Conservation (phyloP, 2,888 invertebrate species). For the Papilio demoleus region DNA sequence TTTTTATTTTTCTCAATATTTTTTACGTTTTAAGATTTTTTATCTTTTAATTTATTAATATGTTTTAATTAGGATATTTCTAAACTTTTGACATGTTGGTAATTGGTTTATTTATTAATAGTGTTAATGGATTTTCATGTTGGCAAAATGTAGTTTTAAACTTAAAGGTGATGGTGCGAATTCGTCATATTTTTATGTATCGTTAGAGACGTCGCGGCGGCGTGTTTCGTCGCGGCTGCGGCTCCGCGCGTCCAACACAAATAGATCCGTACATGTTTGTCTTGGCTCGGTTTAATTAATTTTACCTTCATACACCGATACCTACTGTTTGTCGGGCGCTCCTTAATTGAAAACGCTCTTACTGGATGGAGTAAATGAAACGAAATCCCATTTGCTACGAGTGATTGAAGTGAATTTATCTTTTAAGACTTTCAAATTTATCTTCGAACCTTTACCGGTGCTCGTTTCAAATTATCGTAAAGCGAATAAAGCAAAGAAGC, state of each 20-base stretch:
- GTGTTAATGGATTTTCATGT: neutral
- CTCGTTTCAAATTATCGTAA: constrained; percentile 63
- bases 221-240: constrained; percentile 49
- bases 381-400: constrained; percentile 81
- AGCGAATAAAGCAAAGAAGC: constrained; percentile 59
- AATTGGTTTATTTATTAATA: too few species aligned
- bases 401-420: constrained; percentile 82
- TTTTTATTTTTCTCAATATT: too few species aligned
- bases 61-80: too few species aligned
- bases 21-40: too few species aligned
- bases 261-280: constrained; percentile 81
- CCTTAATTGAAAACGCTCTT: constrained; percentile 83
- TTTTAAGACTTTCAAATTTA: constrained; percentile 80
- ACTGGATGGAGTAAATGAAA: constrained; percentile 79
- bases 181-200: constrained; percentile 50
- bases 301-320: constrained; percentile 83
- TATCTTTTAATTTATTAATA: too few species aligned
- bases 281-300: constrained; percentile 82
- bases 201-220: constrained; percentile 50
- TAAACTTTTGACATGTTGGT: too few species aligned
- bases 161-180: too few species aligned
- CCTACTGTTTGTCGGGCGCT: constrained; percentile 76
- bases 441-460: constrained; percentile 69
- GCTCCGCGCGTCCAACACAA: constrained; percentile 71
- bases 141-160: too few species aligned